These are phyloP conservation scores for Daphoenositta chrysoptera DNA, from an alignment of 2,113 vertebrate genomes.

Conservation along the genomic window DNA sequence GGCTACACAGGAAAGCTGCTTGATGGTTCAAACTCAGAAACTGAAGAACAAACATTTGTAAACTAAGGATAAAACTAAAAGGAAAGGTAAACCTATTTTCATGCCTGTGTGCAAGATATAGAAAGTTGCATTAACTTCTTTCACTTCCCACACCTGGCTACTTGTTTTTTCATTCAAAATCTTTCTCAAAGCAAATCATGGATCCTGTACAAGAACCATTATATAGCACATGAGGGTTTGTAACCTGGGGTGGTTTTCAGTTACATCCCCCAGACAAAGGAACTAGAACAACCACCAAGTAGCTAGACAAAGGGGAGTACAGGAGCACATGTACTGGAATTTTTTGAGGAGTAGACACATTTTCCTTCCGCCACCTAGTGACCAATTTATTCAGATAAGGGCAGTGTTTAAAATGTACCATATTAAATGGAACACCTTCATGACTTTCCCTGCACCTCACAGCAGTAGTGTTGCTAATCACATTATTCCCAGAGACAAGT, in stretches of 20 bases:
- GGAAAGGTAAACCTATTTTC: not conserved
- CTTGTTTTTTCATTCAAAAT: not conserved
- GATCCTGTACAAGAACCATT: not conserved
- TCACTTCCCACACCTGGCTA: not conserved
- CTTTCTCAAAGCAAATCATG: not conserved
- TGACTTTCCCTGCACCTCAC: not conserved
- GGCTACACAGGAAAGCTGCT: not conserved
- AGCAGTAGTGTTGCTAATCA: not conserved
- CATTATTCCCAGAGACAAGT: not conserved
- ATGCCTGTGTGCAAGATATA: not conserved
- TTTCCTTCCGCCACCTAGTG: constrained; percentile 69
- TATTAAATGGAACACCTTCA: not conserved
- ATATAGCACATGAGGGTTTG: not conserved
- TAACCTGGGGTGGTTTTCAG: not conserved
- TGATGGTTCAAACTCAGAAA: not conserved
- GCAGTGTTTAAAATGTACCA: not conserved
- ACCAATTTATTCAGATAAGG: constrained; percentile 4
- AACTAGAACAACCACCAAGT: not conserved
- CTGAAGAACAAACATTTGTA: not conserved
- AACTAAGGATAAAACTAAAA: not conserved
- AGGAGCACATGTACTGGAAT: not conserved
- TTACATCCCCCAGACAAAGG: not conserved
- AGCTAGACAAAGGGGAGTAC: not conserved
- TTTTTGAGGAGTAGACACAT: constrained; percentile 26
- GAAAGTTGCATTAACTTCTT: not conserved